Conservation (phyloP, 1,140 invertebrate genomes). For the Apocrypta bakeri region DNA sequence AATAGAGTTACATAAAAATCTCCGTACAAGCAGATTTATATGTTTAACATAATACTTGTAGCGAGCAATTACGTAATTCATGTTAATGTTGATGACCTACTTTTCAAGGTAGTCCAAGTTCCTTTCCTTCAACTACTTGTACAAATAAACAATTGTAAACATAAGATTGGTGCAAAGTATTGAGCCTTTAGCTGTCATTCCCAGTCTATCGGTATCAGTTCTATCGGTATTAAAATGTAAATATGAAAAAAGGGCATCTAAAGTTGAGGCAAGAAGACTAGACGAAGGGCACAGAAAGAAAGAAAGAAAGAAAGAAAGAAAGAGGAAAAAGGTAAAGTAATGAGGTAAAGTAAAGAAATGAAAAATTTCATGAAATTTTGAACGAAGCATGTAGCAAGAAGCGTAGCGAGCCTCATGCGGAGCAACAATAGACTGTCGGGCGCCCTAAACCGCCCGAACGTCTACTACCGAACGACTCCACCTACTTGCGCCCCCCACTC, state of each 20-base stretch:
- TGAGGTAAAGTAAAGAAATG: too few relatives aligned
- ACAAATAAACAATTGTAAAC: too few relatives aligned
- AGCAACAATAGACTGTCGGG: not conserved
- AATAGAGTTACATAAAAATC: conserved; percentile 10
- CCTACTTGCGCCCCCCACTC: not conserved
- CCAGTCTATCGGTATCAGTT: too few relatives aligned
- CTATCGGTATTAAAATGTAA: too few relatives aligned
- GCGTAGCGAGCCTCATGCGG: not conserved
- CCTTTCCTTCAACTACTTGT: too few relatives aligned
- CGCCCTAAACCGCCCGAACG: not conserved
- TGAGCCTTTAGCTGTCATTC: too few relatives aligned
- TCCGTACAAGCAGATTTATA: not conserved
- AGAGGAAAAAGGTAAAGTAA: not conserved
- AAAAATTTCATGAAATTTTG: not conserved
- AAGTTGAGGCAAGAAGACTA: too few relatives aligned
- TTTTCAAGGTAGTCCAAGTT: not conserved
- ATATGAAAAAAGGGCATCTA: too few relatives aligned
- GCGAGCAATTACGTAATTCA: conserved; percentile 13
- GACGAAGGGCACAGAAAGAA: too few relatives aligned
- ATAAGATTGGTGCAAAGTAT: too few relatives aligned
- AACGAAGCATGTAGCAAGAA: not conserved
- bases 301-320: not conserved
- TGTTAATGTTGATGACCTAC: conserved; percentile 29
- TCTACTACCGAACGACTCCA: not conserved
- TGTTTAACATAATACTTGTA: conserved; percentile 19